Evolutionary conservation across 2,113 vertebrate genomes (phyloP).

Genomic region (Nycticebus coucang): DNA sequence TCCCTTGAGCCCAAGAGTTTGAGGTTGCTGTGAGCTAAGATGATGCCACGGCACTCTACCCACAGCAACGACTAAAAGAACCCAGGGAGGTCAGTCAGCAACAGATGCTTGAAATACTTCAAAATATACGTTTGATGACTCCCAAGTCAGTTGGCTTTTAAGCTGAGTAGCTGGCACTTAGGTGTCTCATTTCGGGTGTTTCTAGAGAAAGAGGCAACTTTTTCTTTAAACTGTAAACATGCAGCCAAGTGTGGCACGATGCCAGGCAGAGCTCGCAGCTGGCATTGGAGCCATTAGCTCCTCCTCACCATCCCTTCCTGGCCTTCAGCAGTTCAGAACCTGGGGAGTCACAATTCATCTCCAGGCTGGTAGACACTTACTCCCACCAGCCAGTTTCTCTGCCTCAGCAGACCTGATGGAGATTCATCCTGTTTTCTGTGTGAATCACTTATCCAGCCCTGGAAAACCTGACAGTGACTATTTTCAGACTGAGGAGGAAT

Average conservation of each 20-base stretch:
- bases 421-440: neutral
- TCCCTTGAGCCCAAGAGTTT: neutral
- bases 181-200: constrained; percentile 29
- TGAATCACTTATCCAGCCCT: constrained; percentile 37
- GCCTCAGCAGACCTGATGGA: constrained; percentile 47
- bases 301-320: neutral
- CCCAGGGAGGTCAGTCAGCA: no score
- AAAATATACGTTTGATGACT: constrained; percentile 11
- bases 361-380: neutral
- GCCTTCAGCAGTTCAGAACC: neutral
- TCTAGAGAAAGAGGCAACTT: neutral
- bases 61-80: neutral
- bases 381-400: constrained; percentile 20
- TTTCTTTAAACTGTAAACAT: neutral
- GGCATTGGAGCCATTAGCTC: neutral
- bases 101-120: constrained; percentile 32
- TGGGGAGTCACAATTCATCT: neutral
- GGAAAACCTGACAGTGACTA: constrained; percentile 39
- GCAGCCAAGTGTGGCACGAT: neutral
- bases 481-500: constrained; percentile 56
- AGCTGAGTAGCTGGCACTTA: neutral
- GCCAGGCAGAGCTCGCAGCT: neutral
- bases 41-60: no score
- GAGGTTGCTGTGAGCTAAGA: neutral
- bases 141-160: constrained; percentile 10